Evolutionary conservation across 2,797 vertebrate species (phyloP).

Genomic region (Pangasius djambal): DNA sequence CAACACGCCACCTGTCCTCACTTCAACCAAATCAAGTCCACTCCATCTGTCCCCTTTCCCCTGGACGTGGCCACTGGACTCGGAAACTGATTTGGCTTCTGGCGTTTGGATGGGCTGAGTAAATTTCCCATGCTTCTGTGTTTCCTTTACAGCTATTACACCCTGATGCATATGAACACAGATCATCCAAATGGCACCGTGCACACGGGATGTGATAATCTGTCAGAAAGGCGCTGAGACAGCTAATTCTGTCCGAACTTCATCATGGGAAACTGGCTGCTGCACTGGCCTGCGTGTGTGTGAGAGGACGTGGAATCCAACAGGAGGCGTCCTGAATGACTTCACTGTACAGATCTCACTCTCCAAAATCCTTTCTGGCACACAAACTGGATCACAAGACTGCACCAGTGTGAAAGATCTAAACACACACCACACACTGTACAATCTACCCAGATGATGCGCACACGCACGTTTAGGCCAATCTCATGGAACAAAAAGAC

Average conservation of each 20-base stretch:
- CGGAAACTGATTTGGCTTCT: slow-evolving; percentile 22
- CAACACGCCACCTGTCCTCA: slow-evolving; percentile 41
- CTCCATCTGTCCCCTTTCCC: slow-evolving; percentile 13
- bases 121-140: slow-evolving; percentile 18
- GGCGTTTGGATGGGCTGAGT: slow-evolving; percentile 27
- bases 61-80: slow-evolving; percentile 19
- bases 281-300: neutral
- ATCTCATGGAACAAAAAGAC: neutral
- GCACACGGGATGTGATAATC: slow-evolving; percentile 9
- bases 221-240: slow-evolving; percentile 30
- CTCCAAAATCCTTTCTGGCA: neutral
- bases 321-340: neutral
- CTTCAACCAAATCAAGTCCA: slow-evolving; percentile 27
- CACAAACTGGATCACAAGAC: neutral
- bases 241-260: slow-evolving; percentile 16
- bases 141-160: slow-evolving; percentile 21
- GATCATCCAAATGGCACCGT: neutral
- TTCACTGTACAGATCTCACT: neutral
- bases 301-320: neutral
- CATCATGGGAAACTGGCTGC: slow-evolving; percentile 21
- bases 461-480: neutral
- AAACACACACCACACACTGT: neutral
- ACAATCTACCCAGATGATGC: neutral
- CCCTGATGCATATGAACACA: slow-evolving; percentile 19
- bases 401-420: neutral